These are phyloP conservation scores for Blastobasis lacticolella DNA, from an alignment of 2,888 invertebrate species.

Conservation along the genomic window DNA sequence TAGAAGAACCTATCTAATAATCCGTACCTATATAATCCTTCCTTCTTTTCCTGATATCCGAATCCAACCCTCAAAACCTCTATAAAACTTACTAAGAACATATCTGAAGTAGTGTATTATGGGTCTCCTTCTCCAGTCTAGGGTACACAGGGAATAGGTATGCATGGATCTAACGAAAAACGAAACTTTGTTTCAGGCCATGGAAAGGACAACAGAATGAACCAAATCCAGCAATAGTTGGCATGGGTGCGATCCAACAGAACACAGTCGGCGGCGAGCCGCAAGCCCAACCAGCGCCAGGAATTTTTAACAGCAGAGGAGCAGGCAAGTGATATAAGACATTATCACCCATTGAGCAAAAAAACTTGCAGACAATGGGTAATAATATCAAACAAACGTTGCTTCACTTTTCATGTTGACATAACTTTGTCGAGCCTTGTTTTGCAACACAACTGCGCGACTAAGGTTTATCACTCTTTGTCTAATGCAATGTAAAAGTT, in stretches of 20 bases:
- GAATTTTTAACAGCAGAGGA: slow-evolving; percentile 62
- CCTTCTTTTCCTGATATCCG: no score
- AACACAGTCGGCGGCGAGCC: slow-evolving; percentile 49
- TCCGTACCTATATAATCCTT: no score
- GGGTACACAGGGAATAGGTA: no score
- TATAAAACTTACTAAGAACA: no score
- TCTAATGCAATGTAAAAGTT: no score
- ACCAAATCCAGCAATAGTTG: slow-evolving; percentile 59
- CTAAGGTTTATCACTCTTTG: no score
- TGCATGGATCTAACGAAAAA: no score
- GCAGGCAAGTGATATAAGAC: slow-evolving; percentile 60
- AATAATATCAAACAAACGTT: slow-evolving; percentile 12
- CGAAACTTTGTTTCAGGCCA: slow-evolving; percentile 31
- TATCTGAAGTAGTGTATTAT: no score
- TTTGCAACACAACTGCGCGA: not conserved
- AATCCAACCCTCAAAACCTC: no score
- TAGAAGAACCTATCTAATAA: no score
- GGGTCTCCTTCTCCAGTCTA: no score
- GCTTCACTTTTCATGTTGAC: not conserved
- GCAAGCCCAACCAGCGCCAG: slow-evolving; percentile 53
- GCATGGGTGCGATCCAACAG: slow-evolving; percentile 56
- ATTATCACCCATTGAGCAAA: slow-evolving; percentile 28
- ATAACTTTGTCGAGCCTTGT: not conserved
- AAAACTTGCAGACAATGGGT: slow-evolving; percentile 11
- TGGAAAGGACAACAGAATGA: slow-evolving; percentile 69